These are phyloP conservation scores for Acipenser ruthenus DNA, from an alignment of 2,797 vertebrate genomes.

Conservation along the genomic window DNA sequence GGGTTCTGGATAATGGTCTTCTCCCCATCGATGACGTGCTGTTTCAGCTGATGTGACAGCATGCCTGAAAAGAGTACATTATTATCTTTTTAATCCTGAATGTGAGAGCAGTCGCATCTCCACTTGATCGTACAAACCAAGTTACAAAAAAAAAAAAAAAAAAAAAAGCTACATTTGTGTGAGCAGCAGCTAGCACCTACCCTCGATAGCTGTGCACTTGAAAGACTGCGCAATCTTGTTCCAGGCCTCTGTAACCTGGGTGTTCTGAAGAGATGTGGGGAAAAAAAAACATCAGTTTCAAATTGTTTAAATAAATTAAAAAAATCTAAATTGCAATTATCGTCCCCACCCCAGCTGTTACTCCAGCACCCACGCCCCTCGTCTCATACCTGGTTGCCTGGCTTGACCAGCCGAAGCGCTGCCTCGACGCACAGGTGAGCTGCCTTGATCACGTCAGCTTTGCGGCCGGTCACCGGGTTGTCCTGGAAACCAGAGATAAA, in stretches of 20 bases:
- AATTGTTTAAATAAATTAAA: neutral
- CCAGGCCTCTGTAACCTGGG: conserved; percentile 95
- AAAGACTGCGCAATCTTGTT: conserved; percentile 96
- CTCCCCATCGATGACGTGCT: conserved; percentile 93
- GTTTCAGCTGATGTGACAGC: conserved; percentile 94
- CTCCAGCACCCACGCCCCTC: neutral
- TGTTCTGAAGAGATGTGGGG: conserved; percentile 60
- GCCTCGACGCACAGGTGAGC: conserved; percentile 93
- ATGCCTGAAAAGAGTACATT: conserved; percentile 60
- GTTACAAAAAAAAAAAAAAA: neutral
- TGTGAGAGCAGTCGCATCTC: neutral
- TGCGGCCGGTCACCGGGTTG: conserved; percentile 75
- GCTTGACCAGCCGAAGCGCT: conserved; percentile 89
- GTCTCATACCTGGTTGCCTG: conserved; percentile 81
- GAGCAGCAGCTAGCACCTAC: conserved; percentile 45
- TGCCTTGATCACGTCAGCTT: conserved; percentile 88
- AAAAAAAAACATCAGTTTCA: neutral
- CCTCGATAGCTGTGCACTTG: conserved; percentile 91
- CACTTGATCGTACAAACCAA: neutral
- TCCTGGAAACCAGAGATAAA: conserved; percentile 53
- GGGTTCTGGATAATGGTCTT: conserved; percentile 97
- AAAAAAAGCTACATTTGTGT: neutral
- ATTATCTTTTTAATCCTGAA: neutral
- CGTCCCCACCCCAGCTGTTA: neutral
- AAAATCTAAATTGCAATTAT: neutral